A percentile compares a stretch with the other conserved stretches of the same genome.
Conservation (phyloP, 2,113 vertebrate species). For the Tachysurus vachellii region DNA sequence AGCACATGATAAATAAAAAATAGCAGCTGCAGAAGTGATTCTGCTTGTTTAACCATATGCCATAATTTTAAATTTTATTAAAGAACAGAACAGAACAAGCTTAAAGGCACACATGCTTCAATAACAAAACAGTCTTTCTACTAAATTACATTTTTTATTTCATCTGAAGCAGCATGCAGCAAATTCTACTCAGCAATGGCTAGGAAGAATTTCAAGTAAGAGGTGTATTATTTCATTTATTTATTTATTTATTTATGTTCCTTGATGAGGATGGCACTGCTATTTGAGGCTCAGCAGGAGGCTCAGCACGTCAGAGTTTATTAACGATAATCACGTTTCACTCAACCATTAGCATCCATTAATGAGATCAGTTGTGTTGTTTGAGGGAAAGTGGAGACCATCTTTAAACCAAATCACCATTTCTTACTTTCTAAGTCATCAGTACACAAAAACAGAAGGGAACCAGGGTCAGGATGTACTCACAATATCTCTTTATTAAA, state of each 20-base stretch:
- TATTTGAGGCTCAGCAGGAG: constrained; percentile 32
- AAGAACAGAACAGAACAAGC: constrained; percentile 58
- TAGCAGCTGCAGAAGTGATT: constrained; percentile 51
- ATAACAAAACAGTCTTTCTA: constrained; percentile 51
- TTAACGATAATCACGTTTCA: constrained; percentile 55
- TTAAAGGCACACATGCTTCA: constrained; percentile 58
- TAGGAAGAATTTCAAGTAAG: constrained; percentile 68
- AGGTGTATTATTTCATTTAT: neutral
- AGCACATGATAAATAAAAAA: constrained; percentile 42
- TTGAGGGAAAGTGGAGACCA: constrained; percentile 31
- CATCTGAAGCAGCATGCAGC: constrained; percentile 52
- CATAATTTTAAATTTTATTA: constrained; percentile 74
- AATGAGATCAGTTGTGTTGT: constrained; percentile 38
- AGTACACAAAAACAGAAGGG: neutral
- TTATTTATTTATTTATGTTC: constrained; percentile 12
- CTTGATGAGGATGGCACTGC: constrained; percentile 23
- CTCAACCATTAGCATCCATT: constrained; percentile 51
- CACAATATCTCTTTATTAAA: neutral
- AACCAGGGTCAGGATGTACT: neutral
- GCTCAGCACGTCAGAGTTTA: constrained; percentile 24
- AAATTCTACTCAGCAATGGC: constrained; percentile 62
- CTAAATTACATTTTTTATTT: constrained; percentile 62
- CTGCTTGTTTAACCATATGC: constrained; percentile 71
- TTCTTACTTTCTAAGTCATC: neutral
- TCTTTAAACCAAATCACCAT: constrained; percentile 5